phyloP scores from a whole-genome alignment of 2,888 invertebrate species.

The Palloptera scutellata region DNA sequence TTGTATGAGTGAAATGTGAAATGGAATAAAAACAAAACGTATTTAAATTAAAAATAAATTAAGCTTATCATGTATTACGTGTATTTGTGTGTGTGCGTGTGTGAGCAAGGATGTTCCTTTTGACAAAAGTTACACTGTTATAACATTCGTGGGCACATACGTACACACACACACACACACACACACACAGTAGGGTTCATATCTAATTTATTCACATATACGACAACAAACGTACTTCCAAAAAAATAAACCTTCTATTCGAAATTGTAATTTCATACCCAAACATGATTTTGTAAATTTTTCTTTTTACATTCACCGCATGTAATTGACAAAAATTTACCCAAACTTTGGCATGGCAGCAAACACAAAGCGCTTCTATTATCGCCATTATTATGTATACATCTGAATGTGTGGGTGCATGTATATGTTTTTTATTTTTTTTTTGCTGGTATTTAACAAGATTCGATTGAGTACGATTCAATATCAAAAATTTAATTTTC shows the following conservation, averaged over 20 bases:
- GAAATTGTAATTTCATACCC: constrained; percentile 20
- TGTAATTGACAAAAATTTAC: background rate
- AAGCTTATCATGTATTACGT: background rate
- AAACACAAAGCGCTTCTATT: background rate
- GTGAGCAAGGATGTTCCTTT: too few relatives aligned
- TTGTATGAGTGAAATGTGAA: constrained; percentile 10
- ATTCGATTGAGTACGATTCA: too few relatives aligned
- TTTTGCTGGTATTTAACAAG: too few relatives aligned
- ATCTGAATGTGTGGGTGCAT: too few relatives aligned
- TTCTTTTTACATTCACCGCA: background rate
- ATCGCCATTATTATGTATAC: too few relatives aligned
- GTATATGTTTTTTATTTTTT: too few relatives aligned
- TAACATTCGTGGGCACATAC: background rate
- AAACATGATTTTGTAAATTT: constrained; percentile 9
- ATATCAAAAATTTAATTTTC: constrained; percentile 30
- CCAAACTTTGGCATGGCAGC: background rate
- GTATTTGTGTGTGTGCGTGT: background rate
- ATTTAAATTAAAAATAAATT: too few relatives aligned
- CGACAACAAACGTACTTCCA: constrained; percentile 5
- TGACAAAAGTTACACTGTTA: too few relatives aligned
- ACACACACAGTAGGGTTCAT: too few relatives aligned
- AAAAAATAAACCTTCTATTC: background rate
- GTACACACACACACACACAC: constrained; percentile 1
- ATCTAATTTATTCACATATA: constrained; percentile 4
- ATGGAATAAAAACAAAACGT: background rate